Evolutionary conservation across 2,888 invertebrate genomes (phyloP).

Genomic region (Trichogramma dendrolimi): DNA sequence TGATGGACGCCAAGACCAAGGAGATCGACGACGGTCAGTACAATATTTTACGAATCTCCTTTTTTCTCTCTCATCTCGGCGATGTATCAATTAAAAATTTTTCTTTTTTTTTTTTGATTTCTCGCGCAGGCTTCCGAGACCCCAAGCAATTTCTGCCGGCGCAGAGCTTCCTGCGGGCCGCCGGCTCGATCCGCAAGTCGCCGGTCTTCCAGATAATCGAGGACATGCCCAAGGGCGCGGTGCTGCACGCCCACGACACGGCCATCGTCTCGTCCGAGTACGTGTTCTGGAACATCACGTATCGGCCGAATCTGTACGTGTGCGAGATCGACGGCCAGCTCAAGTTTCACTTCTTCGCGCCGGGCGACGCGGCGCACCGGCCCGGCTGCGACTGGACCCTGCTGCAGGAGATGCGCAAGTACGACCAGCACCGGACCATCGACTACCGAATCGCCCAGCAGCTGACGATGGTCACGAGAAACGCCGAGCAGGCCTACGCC

Average conservation of each 20-base stretch:
- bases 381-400: slow-evolving; percentile 39
- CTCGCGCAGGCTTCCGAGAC: background rate
- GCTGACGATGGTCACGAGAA: slow-evolving; percentile 58
- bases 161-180: slow-evolving; percentile 63
- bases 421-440: background rate
- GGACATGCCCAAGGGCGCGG: slow-evolving; percentile 71
- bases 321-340: slow-evolving; percentile 43
- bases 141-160: slow-evolving; percentile 60
- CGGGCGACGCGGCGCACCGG: slow-evolving; percentile 1
- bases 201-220: slow-evolving; percentile 65
- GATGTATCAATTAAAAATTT: background rate
- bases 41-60: background rate
- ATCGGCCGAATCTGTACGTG: slow-evolving; percentile 59
- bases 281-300: slow-evolving; percentile 61
- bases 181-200: slow-evolving; percentile 59
- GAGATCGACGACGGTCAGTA: slow-evolving; percentile 57
- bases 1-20: slow-evolving; percentile 58
- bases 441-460: slow-evolving; percentile 32
- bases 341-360: slow-evolving; percentile 23
- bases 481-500: slow-evolving; percentile 45
- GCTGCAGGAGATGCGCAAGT: slow-evolving; percentile 35
- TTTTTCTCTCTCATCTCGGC: too few species aligned
- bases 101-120: slow-evolving; percentile 21
- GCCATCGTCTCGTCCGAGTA: slow-evolving; percentile 62
- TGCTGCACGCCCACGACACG: slow-evolving; percentile 68